phyloP scores from a whole-genome alignment of 2,113 vertebrate genomes.

The Monopterus albus region DNA sequence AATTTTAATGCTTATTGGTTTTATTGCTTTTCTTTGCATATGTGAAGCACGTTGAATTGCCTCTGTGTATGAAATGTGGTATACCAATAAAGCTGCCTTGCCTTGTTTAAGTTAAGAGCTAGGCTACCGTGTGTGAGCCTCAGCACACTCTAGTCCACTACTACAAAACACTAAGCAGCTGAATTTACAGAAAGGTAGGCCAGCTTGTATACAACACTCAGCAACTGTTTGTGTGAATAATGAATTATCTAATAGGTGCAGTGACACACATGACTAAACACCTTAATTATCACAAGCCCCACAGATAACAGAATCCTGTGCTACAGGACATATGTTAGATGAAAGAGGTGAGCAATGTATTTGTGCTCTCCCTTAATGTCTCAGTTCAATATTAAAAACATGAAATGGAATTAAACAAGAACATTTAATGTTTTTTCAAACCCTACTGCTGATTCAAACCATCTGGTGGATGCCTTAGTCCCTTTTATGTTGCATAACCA shows the following conservation, averaged over 20 bases:
- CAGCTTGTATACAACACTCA: conserved; percentile 22
- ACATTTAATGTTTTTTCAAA: background rate
- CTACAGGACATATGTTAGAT: background rate
- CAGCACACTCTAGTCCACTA: background rate
- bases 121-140: background rate
- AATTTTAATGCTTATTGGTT: too few species aligned
- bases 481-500: conserved; percentile 31
- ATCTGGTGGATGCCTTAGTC: conserved; percentile 8
- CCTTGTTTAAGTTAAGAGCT: conserved; percentile 7
- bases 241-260: conserved; percentile 44
- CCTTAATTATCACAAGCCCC: conserved; percentile 10
- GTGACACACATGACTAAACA: conserved; percentile 23
- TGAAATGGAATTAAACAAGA: conserved; percentile 3
- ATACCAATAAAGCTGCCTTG: too few species aligned
- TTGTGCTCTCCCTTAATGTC: background rate
- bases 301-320: conserved; percentile 7
- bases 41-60: too few species aligned
- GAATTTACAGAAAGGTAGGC: conserved; percentile 36
- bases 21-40: too few species aligned
- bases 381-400: background rate
- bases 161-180: conserved; percentile 3
- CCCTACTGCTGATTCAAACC: background rate
- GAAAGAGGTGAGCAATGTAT: background rate
- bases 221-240: conserved; percentile 29
- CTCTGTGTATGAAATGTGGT: too few species aligned